Evolutionary conservation across 2,113 vertebrate species (phyloP), one percentile per base, ranked within the genome.

Genomic region (Octodon degus): DNA sequence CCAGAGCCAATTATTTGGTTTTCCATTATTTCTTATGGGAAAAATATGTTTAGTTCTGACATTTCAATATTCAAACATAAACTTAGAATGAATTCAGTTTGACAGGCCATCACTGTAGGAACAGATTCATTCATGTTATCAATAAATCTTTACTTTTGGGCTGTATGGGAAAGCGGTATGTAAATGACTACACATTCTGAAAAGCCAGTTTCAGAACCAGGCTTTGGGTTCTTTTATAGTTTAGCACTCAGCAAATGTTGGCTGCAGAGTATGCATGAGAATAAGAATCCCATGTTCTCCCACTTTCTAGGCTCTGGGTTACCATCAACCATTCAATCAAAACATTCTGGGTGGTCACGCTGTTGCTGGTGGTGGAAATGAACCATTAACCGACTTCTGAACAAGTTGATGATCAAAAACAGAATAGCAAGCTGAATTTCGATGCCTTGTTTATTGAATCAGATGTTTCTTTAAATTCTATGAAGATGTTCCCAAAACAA

Each of bases 141-240:
- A 65, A 60, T 30, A 95, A 65, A 83, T 72, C 62, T 67, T 83
- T 87, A 47, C 43, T 84, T 80, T 62, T 86, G 76, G 88, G 86
- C 32, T 82, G 0, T 20, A 82, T 68, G 62, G 22, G 37, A 27
- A 68, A 53, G 55, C 70, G 27, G n/a, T 40, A 43, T 10, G 3
- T 47, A 86, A 86, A 13, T 9, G 68, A 30, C 20, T 55, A 67
- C 32, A 72, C 11, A 91, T 90, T 88, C 93, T 58, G 30, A 89
- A 95, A 84, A 88, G 27, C 2, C 7, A 25, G 50, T 86, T 2
- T 25, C 1, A 14, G 27, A 24, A 70, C n/a, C 37, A 88, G 67
- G 30, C 11, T n/a, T 34, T 22, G 5, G 34, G 83, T 20, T 30
- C 34, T 62, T 62, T 72, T 43, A 5, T 40, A 55, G 5, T 16